phyloP scores from a whole-genome alignment of 2,113 vertebrate genomes.

The Oncorhynchus kisutch region DNA sequence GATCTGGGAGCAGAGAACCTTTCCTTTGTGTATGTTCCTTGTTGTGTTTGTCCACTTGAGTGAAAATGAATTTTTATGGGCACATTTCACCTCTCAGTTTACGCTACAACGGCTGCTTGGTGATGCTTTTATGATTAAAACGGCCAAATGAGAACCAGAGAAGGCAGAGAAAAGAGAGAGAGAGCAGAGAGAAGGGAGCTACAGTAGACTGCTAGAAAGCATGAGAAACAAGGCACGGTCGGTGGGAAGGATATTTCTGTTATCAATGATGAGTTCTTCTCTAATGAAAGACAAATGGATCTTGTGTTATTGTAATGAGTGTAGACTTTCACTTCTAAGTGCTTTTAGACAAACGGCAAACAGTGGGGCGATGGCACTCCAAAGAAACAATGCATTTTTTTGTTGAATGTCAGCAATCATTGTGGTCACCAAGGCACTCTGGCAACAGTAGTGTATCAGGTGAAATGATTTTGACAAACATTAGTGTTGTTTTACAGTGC shows the following conservation, averaged over 20 bases:
- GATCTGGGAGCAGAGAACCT: slow-evolving; percentile 52
- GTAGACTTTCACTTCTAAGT: background rate
- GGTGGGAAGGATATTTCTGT: background rate
- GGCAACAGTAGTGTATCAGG: slow-evolving; percentile 35
- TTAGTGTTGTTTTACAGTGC: slow-evolving; percentile 51
- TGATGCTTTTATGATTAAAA: slow-evolving; percentile 70
- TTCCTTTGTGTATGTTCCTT: slow-evolving; percentile 43
- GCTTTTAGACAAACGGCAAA: background rate
- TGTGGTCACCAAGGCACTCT: slow-evolving; percentile 33
- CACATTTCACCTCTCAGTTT: slow-evolving; percentile 63
- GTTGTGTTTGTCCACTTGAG: slow-evolving; percentile 65
- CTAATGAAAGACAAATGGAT: background rate
- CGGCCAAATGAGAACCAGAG: slow-evolving; percentile 68
- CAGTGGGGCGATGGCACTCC: slow-evolving; percentile 7
- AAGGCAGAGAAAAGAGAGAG: background rate
- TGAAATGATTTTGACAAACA: slow-evolving; percentile 46
- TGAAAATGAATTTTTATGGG: slow-evolving; percentile 64
- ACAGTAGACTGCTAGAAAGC: slow-evolving; percentile 1
- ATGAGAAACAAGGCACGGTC: background rate
- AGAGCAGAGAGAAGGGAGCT: background rate
- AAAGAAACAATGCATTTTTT: slow-evolving; percentile 25
- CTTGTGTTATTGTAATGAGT: background rate
- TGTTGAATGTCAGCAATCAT: slow-evolving; percentile 31
- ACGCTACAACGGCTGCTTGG: slow-evolving; percentile 48
- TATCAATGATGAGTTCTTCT: background rate